Conservation (phyloP, 2,797 vertebrate species). For the Oceanodroma leucorhoa region DNA sequence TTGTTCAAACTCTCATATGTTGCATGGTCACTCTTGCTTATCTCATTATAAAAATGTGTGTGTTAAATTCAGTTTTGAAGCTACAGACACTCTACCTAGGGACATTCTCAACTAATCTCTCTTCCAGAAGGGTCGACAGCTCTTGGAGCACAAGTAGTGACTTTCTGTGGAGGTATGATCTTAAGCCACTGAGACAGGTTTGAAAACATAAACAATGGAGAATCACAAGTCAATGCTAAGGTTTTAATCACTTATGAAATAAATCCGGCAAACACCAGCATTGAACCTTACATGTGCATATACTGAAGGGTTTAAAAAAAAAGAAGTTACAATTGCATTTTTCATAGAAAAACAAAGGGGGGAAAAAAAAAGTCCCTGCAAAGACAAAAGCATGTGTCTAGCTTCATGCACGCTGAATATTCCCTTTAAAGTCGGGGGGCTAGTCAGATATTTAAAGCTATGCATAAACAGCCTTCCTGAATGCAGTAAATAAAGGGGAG, state of each 20-base stretch:
- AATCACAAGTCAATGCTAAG: neutral
- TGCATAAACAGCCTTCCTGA: neutral
- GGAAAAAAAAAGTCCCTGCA: neutral
- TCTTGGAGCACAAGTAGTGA: neutral
- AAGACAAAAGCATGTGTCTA: constrained; percentile 16
- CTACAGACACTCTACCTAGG: neutral
- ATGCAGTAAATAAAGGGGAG: neutral
- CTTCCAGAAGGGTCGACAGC: neutral
- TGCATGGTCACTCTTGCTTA: neutral
- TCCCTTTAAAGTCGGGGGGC: constrained; percentile 35
- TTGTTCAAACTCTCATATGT: neutral
- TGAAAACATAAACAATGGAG: neutral
- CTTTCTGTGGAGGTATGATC: neutral
- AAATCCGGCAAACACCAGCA: neutral
- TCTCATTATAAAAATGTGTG: accelerated
- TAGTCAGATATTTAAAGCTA: neutral
- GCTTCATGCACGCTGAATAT: neutral
- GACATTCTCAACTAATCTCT: neutral
- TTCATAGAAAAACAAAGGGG: neutral
- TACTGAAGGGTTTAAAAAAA: neutral
- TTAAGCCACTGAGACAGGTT: neutral
- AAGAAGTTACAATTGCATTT: neutral
- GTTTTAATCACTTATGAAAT: neutral
- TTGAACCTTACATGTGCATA: neutral
- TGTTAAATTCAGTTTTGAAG: neutral